Percentiles rank a stretch among this genome's conserved stretches.
Conservation (phyloP, 1,140 invertebrate genomes). For the Halyomorpha halys region DNA sequence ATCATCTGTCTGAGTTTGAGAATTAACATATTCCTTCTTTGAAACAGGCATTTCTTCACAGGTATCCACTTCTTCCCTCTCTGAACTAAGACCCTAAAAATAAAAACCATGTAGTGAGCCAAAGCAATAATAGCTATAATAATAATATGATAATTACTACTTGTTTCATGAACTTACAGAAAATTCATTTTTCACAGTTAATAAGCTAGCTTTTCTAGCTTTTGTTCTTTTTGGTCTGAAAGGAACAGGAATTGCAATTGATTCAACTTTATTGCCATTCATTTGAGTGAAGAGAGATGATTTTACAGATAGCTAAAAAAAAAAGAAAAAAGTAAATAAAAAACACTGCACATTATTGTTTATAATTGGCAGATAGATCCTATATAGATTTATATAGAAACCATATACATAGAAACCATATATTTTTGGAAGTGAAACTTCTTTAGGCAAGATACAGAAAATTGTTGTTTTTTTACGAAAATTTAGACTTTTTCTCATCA, state of each 20-base stretch:
- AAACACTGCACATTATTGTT: too few species aligned
- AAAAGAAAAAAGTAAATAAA: too few species aligned
- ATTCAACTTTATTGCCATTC: slow-evolving; percentile 45
- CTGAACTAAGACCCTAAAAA: slow-evolving; percentile 4
- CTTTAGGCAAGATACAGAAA: too few species aligned
- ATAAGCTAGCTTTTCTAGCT: background rate
- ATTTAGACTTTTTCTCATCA: too few species aligned
- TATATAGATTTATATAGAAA: too few species aligned
- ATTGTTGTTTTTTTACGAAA: too few species aligned
- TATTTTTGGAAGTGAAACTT: too few species aligned
- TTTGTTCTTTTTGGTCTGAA: slow-evolving; percentile 3
- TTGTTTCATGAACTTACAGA: slow-evolving; percentile 3
- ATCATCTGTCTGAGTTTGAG: slow-evolving; percentile 36
- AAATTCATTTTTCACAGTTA: slow-evolving; percentile 3
- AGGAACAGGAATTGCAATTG: slow-evolving; percentile 36
- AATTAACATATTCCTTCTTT: slow-evolving; percentile 26
- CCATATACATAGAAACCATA: too few species aligned
- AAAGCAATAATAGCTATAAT: too few species aligned
- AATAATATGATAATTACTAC: too few species aligned
- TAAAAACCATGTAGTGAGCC: background rate
- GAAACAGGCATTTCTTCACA: slow-evolving; percentile 1
- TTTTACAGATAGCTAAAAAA: slow-evolving; percentile 43
- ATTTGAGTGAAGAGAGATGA: slow-evolving; percentile 49
- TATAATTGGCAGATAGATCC: too few species aligned
- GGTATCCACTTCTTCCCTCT: slow-evolving; percentile 8